Base-by-base conservation (phyloP, 2,113 vertebrate species). In the Indicator indicator region DNA sequence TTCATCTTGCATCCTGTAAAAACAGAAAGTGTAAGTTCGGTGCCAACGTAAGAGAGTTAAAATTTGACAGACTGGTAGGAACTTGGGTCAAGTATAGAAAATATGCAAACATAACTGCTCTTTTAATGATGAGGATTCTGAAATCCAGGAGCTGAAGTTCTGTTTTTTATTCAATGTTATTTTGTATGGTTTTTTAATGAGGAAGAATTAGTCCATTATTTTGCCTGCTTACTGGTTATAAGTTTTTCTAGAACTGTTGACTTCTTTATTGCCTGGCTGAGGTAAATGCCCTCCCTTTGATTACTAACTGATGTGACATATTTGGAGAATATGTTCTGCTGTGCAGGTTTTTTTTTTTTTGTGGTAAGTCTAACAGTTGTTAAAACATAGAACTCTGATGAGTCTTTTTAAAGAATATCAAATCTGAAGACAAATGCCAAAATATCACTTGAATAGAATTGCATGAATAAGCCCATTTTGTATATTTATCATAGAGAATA, bases 261-360 rank as follows among this genome's bases (percentile, higher is more conserved):
- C 38, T 63, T 60, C 18, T 71, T 77, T 55, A 55, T 79, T 93
- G 70, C 18, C 36, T 75, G 44, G 59, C 46, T 89, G 84, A 91
- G 82, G 75, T 90, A 80, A 96, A 65, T 79, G 72, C 72, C 78
- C n/a, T 88, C 27, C 80, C 72, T 93, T 80, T 90, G 83, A 88
- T 89, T 89, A 79, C 76, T 92, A 86, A 59, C 72, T 83, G 87
- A 92, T 91, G 76, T 92, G 80, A 54, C 80, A 48, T 82, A 74
- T 86, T 72, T 80, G 83, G 80, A 83, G 76, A 88, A 65, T 94
- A 33, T 48, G 36, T 94, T 60, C 72, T 88, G 21, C 72, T 83
- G 50, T 42, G 80, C 80, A 65, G 68, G n/a, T n/a, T n/a, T n/a
- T 36, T 36, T 36, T 73, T 76, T 79, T 88, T 67, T 67, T 80